These are phyloP conservation scores for Agapetus fuscipes DNA, from an alignment of 2,888 invertebrate species.

Conservation along the genomic window DNA sequence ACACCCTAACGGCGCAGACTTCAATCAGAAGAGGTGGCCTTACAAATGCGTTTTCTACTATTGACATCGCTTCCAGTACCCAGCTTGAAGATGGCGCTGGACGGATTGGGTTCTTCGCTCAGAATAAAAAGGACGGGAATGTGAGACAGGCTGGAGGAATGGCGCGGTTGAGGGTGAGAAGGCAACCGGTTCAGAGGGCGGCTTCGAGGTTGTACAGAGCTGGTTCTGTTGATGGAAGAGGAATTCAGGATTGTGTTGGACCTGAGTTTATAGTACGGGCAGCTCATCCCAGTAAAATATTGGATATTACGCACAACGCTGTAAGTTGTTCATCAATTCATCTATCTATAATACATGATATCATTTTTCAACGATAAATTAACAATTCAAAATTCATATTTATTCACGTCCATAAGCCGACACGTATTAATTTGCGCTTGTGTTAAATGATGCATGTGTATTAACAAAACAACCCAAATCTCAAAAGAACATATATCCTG, in stretches of 20 bases:
- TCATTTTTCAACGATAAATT: too few species aligned
- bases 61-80: slow-evolving; percentile 40
- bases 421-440: too few species aligned
- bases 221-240: slow-evolving; percentile 36
- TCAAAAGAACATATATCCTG: too few species aligned
- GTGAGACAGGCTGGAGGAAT: slow-evolving; percentile 10
- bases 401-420: too few species aligned
- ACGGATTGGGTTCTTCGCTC: slow-evolving; percentile 2
- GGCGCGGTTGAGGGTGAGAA: slow-evolving; percentile 30
- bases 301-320: slow-evolving; percentile 49
- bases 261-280: slow-evolving; percentile 70
- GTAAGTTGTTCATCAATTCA: slow-evolving; percentile 26
- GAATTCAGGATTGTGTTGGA: slow-evolving; percentile 44
- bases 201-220: slow-evolving; percentile 61
- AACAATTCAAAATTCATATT: too few species aligned
- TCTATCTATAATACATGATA: too few species aligned
- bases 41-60: slow-evolving; percentile 39
- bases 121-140: slow-evolving; percentile 2
- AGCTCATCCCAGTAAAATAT: slow-evolving; percentile 51
- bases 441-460: too few species aligned
- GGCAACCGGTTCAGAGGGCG: slow-evolving; percentile 61
- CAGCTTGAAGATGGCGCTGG: slow-evolving; percentile 29
- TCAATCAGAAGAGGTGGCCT: slow-evolving; percentile 32
- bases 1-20: not conserved
- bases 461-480: too few species aligned